Evolutionary conservation across 2,113 vertebrate genomes (phyloP), one percentile per base, ranked within the genome.

Genomic region (Zosterops japonicus): DNA sequence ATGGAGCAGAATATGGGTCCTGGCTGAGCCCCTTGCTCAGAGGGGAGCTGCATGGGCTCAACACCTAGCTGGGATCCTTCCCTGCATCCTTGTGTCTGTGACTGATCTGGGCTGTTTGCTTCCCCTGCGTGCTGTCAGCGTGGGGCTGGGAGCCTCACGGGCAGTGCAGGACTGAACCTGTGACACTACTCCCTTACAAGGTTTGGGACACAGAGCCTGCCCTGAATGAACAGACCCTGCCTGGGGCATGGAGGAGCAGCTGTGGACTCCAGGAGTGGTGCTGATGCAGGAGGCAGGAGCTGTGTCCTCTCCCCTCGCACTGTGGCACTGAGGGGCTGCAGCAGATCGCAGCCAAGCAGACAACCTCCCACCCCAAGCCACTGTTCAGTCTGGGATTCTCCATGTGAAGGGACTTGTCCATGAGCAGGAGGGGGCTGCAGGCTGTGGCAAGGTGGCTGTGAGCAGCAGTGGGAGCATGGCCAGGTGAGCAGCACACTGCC

Each of bases 321-420:
- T 9, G 44, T 1, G n/a, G 31, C 68, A 55, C 50, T 2, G 1
- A 35, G 77, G 61, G 56, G 35, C 90, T 75, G 80, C 2, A 1
- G n/a, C 72, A 41, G 27, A 1, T 28, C 16, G 33, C 3, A 4
- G 8, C 10, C 0, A 2, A 35, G 55, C 84, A 69, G 35, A 6
- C 3, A 1, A 5, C 8, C 39, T 52, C 18, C 35, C 1, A 1
- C 41, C 35, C 69, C 0, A 4, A 42, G 52, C 61, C 0, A 0
- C 12, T 47, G 18, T 16, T n/a, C 76, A 41, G 50, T 25, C 68
- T 44, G 36, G 74, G 47, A 42, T 39, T 60, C n/a, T 79, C 65
- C 21, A 0, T 8, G 44, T 3, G 72, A 29, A 61, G 46, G 68
- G 42, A 4, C 17, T 23, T 1, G 0, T 17, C 16, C 0, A 0